Evolutionary conservation across 2,797 vertebrate species (phyloP).

Genomic region (Pipistrellus pygmaeus): DNA sequence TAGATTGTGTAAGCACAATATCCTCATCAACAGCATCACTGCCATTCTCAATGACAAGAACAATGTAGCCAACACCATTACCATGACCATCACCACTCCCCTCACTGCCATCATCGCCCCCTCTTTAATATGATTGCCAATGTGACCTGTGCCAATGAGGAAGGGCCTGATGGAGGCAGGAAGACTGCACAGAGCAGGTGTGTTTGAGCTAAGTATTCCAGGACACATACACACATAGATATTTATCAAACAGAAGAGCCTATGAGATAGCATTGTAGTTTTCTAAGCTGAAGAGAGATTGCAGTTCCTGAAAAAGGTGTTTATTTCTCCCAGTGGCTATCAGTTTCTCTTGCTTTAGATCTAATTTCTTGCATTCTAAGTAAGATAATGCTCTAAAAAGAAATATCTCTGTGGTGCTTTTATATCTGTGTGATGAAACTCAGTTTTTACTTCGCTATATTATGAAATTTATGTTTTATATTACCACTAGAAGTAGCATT

Average conservation of each 20-base stretch:
- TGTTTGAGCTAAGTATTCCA: background rate
- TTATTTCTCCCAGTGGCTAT: background rate
- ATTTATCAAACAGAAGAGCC: background rate
- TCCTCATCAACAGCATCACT: background rate
- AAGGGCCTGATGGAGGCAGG: background rate
- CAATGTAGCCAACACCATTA: rapidly evolving
- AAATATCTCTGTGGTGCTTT: conserved; percentile 34
- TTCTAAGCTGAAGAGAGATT: background rate
- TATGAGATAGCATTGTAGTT: background rate
- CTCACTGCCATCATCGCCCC: rapidly evolving
- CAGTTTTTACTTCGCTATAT: conserved; percentile 44
- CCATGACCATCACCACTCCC: too few relatives aligned
- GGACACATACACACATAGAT: background rate
- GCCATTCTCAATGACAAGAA: background rate
- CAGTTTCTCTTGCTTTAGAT: background rate
- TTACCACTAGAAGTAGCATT: background rate
- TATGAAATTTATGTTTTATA: conserved; percentile 25
- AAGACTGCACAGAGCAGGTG: background rate
- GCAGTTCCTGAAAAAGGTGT: background rate
- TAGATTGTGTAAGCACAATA: rapidly evolving
- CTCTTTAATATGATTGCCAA: background rate
- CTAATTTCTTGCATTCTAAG: conserved; percentile 37
- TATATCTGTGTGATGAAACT: too few relatives aligned
- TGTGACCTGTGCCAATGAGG: background rate
- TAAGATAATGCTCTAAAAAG: conserved; percentile 14